Conservation (phyloP, 2,113 vertebrate species). For the Orcinus orca region DNA sequence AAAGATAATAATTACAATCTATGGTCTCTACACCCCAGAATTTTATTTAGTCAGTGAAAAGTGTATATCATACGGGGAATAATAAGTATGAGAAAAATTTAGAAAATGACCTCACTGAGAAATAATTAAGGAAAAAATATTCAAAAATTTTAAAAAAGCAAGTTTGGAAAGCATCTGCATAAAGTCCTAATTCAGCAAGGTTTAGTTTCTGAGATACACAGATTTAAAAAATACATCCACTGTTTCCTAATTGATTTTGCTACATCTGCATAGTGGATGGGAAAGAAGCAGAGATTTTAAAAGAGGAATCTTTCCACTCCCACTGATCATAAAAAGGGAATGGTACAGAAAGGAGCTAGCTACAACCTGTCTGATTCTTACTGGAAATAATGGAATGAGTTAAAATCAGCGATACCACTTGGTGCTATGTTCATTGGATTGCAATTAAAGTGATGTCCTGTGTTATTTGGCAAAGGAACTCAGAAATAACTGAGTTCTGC, state of each 20-base stretch:
- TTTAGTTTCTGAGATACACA: neutral
- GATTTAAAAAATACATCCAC: neutral
- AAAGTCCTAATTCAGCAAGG: neutral
- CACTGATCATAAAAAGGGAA: neutral
- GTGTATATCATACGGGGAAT: neutral
- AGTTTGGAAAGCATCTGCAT: neutral
- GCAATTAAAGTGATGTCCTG: neutral
- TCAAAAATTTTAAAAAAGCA: neutral
- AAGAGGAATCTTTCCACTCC: neutral
- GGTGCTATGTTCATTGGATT: neutral
- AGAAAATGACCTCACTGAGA: neutral
- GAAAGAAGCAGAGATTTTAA: neutral
- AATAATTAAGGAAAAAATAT: constrained; percentile 18
- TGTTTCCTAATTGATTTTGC: neutral
- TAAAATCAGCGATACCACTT: neutral
- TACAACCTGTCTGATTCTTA: neutral
- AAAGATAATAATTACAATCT: neutral
- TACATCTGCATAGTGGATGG: neutral
- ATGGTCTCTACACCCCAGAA: neutral
- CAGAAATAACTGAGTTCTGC: neutral
- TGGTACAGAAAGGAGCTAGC: neutral
- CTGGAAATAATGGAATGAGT: neutral
- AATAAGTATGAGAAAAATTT: neutral
- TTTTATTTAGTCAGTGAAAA: neutral
- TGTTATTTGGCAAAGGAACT: neutral